Evolutionary conservation across 2,888 invertebrate genomes (phyloP).

Genomic region (Acleris sparsana): DNA sequence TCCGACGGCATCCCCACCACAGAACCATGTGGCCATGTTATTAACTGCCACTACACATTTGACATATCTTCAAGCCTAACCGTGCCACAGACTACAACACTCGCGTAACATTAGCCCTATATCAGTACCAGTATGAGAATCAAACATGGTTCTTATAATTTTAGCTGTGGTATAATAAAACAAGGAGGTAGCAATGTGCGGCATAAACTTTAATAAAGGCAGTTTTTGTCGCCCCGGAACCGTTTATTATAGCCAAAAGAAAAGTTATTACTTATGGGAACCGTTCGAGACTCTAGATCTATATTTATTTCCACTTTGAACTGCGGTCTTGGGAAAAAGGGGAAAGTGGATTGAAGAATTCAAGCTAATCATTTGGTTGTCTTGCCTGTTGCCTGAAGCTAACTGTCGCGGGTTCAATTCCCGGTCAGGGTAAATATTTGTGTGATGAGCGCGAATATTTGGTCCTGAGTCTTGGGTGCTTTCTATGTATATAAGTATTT

Average conservation of each 20-base stretch:
- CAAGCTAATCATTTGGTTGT: not conserved
- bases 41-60: slow-evolving; percentile 38
- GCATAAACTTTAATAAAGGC: slow-evolving; percentile 30
- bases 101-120: slow-evolving; percentile 36
- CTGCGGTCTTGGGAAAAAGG: not conserved
- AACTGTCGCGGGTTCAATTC: too few relatives aligned
- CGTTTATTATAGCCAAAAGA: slow-evolving; percentile 31
- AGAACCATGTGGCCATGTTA: slow-evolving; percentile 46
- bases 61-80: slow-evolving; percentile 22
- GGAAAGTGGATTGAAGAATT: not conserved
- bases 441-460: too few relatives aligned
- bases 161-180: slow-evolving; percentile 9
- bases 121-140: not conserved
- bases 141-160: not conserved
- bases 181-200: slow-evolving; percentile 16
- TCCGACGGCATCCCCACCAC: slow-evolving; percentile 40
- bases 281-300: not conserved
- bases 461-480: too few relatives aligned
- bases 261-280: slow-evolving; percentile 25
- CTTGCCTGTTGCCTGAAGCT: too few relatives aligned
- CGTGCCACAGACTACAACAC: slow-evolving; percentile 18
- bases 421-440: too few relatives aligned
- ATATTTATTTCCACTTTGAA: slow-evolving; percentile 18
- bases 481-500: too few relatives aligned
- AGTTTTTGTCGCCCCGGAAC: slow-evolving; percentile 29